Evolutionary conservation across 2,113 vertebrate species (phyloP), one percentile per base, ranked within the genome.

Genomic region (Notarius quadriscutis): DNA sequence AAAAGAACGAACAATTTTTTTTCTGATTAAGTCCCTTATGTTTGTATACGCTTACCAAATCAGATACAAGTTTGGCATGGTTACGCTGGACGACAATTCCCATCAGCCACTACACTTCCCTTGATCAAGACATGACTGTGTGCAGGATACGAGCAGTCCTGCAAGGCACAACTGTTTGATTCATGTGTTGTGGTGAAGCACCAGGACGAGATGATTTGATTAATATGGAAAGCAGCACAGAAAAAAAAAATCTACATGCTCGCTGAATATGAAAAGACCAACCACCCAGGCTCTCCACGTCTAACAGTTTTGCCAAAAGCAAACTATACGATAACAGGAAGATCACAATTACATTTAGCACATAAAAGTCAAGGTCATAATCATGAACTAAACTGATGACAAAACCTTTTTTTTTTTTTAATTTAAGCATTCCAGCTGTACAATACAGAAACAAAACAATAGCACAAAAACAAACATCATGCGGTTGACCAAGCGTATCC

Each of bases 131-230:
- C 41, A 41, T 41, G 41, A 41, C 41, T 41, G 41, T 41, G 41
- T 41, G 41, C 3, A 53, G 51, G 10, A 20, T 79, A 79, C 6
- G 58, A 63, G 74, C 25, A 7, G 7, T 34, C 14, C 25, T 65
- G 74, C 65, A 25, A 14, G 18, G 50, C 11, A 17, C 15, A 27
- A 7, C 58, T 30, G 62, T 74, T 10, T 86, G 84, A 86, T 86
- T 86, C 67, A 86, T 55, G 57, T 22, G 60, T 12, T 22, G 7
- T 80, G 51, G 50, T n/a, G 53, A 67, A 86, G 84, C 62, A 5
- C 60, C 12, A 63, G 30, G 62, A 80, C 14, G 20, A 78, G 77
- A 53, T 71, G 85, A 81, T 69, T 81, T 57, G 60, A 86, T 86
- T 86, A 57, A 78, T 48, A 81, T 71, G 62, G 30, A 81, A 86